Conservation (phyloP, 2,888 invertebrate genomes). For the Urechis unicinctus region DNA sequence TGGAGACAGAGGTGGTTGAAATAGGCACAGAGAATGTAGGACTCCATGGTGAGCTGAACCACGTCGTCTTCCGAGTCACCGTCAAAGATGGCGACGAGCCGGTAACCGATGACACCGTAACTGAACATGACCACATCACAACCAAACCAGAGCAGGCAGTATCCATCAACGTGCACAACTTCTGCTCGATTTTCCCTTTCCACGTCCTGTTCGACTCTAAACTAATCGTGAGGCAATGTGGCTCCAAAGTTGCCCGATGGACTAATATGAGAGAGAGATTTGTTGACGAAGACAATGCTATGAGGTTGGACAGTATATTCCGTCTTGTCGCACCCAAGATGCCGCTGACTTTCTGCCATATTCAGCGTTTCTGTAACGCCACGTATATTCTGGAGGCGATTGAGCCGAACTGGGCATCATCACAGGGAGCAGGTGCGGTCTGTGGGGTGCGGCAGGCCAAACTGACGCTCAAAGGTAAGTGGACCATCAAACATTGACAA, state of each 20-base stretch:
- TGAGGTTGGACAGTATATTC: constrained; percentile 25
- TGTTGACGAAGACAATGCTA: constrained; percentile 8
- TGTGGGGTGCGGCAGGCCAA: too few species aligned
- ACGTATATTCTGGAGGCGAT: constrained; percentile 29
- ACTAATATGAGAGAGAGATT: too few species aligned
- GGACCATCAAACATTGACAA: too few species aligned
- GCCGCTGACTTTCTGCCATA: constrained; percentile 30
- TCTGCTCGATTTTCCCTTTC: constrained; percentile 40
- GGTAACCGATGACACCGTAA: too few species aligned
- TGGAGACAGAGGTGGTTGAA: constrained; percentile 24
- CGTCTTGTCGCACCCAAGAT: constrained; percentile 34
- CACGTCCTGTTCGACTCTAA: constrained; percentile 38
- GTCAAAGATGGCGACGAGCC: too few species aligned
- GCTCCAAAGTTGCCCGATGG: constrained; percentile 27
- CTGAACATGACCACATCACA: too few species aligned
- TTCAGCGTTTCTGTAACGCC: constrained; percentile 38
- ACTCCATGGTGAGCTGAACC: neutral
- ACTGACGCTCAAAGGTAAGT: too few species aligned
- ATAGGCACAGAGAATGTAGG: constrained; percentile 6
- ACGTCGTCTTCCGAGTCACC: constrained; percentile 7
- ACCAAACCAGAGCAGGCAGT: too few species aligned
- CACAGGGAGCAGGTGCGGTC: too few species aligned
- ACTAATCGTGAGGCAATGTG: constrained; percentile 33
- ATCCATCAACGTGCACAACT: too few species aligned
- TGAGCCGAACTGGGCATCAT: too few species aligned